phyloP scores from a whole-genome alignment of 1,140 invertebrate species.

The Solen grandis region DNA sequence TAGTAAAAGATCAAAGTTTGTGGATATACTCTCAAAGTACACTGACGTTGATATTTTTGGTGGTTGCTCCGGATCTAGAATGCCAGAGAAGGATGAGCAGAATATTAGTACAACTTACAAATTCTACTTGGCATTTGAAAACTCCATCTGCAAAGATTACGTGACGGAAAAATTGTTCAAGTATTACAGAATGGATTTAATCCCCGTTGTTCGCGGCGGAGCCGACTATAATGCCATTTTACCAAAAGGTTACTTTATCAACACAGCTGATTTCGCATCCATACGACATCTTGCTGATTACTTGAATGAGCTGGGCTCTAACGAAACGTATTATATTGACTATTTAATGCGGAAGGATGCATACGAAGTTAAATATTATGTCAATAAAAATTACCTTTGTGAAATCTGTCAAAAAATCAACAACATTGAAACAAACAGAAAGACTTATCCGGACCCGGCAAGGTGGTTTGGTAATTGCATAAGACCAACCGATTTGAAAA shows the following conservation, averaged over 20 bases:
- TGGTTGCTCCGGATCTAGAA: background rate
- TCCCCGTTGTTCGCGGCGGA: constrained; percentile 14
- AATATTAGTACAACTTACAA: background rate
- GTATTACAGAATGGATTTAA: constrained; percentile 17
- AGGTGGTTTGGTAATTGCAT: no score
- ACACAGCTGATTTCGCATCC: constrained; percentile 6
- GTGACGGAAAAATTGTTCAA: constrained; percentile 40
- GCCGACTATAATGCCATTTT: background rate
- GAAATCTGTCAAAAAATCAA: no score
- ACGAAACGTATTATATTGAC: background rate
- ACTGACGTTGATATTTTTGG: background rate
- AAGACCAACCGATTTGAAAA: no score
- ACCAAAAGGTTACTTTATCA: background rate
- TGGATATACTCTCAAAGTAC: background rate
- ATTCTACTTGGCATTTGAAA: constrained; percentile 40
- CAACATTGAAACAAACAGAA: no score
- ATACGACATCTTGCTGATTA: background rate
- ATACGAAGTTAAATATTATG: background rate
- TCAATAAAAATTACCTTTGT: background rate
- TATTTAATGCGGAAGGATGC: background rate
- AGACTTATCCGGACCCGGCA: no score
- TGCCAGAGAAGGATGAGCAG: background rate
- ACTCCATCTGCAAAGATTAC: constrained; percentile 31
- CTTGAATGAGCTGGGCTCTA: background rate
- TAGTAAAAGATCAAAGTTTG: background rate